Conservation (phyloP, 1,140 invertebrate genomes). For the Micrasema longulum region DNA sequence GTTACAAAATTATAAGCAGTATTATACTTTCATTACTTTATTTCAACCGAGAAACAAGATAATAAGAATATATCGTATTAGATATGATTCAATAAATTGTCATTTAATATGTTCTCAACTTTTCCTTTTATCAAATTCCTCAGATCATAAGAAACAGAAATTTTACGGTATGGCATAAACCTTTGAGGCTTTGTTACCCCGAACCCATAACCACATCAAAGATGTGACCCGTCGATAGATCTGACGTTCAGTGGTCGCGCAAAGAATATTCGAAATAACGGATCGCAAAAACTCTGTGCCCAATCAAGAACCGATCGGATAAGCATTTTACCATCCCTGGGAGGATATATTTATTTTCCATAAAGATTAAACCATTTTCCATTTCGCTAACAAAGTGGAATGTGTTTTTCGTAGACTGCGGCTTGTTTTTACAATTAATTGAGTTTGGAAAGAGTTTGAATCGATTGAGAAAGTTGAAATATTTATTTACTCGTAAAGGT, state of each 20-base stretch:
- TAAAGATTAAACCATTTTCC: slow-evolving; percentile 32
- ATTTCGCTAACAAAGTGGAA: slow-evolving; percentile 12
- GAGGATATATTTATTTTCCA: slow-evolving; percentile 33
- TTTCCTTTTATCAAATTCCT: no score
- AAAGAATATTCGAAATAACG: slow-evolving; percentile 32
- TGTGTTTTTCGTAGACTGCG: slow-evolving; percentile 16
- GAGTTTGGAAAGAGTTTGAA: slow-evolving; percentile 12
- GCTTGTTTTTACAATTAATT: slow-evolving; percentile 26
- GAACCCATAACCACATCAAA: slow-evolving; percentile 21
- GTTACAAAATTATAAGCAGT: no score
- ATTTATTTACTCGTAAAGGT: slow-evolving; percentile 15
- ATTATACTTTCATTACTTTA: no score
- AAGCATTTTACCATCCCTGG: slow-evolving; percentile 17
- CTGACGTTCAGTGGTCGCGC: not conserved
- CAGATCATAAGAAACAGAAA: no score
- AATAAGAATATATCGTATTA: no score
- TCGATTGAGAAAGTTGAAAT: slow-evolving; percentile 20
- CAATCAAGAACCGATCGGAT: slow-evolving; percentile 15
- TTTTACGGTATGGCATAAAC: not conserved
- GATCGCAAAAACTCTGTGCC: slow-evolving; percentile 20
- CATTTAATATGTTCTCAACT: no score
- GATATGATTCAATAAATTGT: no score
- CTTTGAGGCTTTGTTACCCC: slow-evolving; percentile 19
- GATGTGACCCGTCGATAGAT: slow-evolving; percentile 19
- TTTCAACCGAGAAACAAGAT: no score